Conservation (phyloP, 2,797 vertebrate genomes). For the Varecia variegata region DNA sequence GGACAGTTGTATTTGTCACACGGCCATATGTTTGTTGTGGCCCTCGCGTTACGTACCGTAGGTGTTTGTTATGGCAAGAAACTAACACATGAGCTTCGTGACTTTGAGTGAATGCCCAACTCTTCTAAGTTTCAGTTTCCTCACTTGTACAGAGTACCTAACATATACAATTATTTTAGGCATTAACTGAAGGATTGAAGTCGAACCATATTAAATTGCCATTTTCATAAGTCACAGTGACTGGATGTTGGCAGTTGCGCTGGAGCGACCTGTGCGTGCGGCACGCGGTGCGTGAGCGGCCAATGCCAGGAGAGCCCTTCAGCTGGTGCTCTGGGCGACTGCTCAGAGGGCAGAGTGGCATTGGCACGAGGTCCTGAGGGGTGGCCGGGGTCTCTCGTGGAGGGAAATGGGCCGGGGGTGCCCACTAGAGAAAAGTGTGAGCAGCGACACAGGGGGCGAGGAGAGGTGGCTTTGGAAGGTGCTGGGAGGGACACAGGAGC, state of each 20-base stretch:
- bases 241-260: background rate
- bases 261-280: background rate
- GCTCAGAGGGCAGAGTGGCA: background rate
- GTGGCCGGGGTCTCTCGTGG: background rate
- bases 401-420: background rate
- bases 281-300: fast-evolving
- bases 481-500: background rate
- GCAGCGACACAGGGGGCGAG: background rate
- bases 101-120: background rate
- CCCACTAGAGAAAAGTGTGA: background rate
- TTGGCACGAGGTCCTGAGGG: background rate
- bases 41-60: no score
- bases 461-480: background rate
- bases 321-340: background rate
- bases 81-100: fast-evolving
- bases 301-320: background rate
- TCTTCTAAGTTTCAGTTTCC: background rate
- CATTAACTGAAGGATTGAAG: background rate
- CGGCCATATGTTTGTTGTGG: no score
- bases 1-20: no score
- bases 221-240: background rate
- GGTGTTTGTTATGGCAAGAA: background rate
- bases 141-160: background rate
- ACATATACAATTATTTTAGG: background rate
- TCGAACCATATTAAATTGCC: background rate